Evolutionary conservation across 2,888 invertebrate genomes (phyloP), one percentile per base, ranked within the genome.

Genomic region (Lucinisca nassula): DNA sequence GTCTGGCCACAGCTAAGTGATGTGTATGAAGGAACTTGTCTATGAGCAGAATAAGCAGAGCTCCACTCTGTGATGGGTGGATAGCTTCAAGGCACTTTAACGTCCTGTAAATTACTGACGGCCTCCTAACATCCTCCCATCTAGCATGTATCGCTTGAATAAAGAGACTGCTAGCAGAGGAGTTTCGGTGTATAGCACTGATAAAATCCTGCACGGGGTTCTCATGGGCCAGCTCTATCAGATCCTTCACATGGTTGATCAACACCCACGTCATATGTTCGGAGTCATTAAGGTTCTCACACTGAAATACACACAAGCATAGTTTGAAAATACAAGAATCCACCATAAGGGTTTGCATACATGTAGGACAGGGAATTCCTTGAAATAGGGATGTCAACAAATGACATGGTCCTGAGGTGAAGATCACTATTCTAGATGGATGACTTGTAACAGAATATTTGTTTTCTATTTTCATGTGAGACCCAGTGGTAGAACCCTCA

Each of bases 191-290:
- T 45, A 98, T 96, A 72, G 97, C 97, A 87, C 97, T 96, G 91
- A 97, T 95, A 55, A 98, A 97, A 95, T 97, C 97, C 84, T 97
- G 97, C 6, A 98, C 97, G 0, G 98, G 97, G 0, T 97, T 96
- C 94, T 98, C 98, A 0, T 97, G 96, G 40, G 97, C 97, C 82
- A 98, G 97, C 51, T 97, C 96, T 3, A 98, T 97, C 0, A 98
- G 96, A 55, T 98, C 97, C 91, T 97, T 97, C 0, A 98, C 97
- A 87, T 98, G 97, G 94, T 98, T 98, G 14, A 97, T 97, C n/a
- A 98, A 96, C 14, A 98, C 96, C 98, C 98, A 98, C 0, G 97
- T 97, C 82, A 98, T 96, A 91, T 98, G 97, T 38, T 98, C 98
- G 0, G 97, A 97, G 96, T 98, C 98, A 58, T 97, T 97, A 27